Base-by-base conservation (phyloP, 2,888 invertebrate species). In the Diloba caeruleocephala region DNA sequence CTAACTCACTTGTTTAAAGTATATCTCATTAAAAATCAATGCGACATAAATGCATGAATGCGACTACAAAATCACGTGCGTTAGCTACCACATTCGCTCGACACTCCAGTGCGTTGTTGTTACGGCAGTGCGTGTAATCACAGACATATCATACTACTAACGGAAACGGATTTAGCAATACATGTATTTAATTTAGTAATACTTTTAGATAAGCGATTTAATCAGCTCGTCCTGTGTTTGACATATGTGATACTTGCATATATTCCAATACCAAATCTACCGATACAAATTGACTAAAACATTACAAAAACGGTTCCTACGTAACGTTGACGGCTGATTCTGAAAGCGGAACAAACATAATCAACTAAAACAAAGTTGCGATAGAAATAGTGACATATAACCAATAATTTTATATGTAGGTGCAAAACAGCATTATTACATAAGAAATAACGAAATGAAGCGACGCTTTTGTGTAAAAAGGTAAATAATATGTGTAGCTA, bases 91-190 rank as follows among this genome's bases (percentile, higher is more conserved):
- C 57, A 38, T 44, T 39, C 21, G 23, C 14, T 23, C 25, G 28
- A 44, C 15, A 46, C 41, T 13, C 28, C 26, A 1, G 26, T n/a
- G 62, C 28, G 56, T 45, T n/a, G n/a, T 41, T 32, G 34, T 60
- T 60, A 57, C 50, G 41, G 53, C 36, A 53, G 48, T 67, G 64
- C 67, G 65, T 74, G 59, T 63, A 62, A 54, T 45, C 53, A 41
- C 61, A 54, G 50, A 54, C n/a, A n/a, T n/a, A n/a, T n/a, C n/a
- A n/a, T 67, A 59, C 45, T 44, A 31, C 55, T 42, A 60, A 70
- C 67, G 70, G 68, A 77, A 74, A 71, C 57, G 10, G 42, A 61
- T 74, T 70, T 70, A 36, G 70, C 56, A 77, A 76, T 61, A 54
- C 32, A 21, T 45, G 42, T 56, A 52, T 59, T 58, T 61, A 61